Evolutionary conservation across 2,797 vertebrate genomes (phyloP).

Genomic region (Tenualosa ilisha): DNA sequence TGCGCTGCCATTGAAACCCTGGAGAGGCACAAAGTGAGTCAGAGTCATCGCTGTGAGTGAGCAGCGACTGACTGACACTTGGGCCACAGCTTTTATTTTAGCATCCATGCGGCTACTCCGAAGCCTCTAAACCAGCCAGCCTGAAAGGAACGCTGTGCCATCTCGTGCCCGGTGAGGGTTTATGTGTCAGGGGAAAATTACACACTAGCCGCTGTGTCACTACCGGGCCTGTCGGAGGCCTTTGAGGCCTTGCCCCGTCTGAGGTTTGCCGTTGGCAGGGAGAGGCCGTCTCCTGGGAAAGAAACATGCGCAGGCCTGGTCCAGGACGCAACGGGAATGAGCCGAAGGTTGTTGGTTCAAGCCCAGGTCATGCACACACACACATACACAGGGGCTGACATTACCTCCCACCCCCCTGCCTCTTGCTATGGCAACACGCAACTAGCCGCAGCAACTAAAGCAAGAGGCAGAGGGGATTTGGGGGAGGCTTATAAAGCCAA

Average conservation of each 20-base stretch:
- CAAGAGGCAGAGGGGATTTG: constrained; percentile 30
- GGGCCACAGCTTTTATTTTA: constrained; percentile 24
- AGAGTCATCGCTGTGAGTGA: not conserved
- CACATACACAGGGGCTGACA: not conserved
- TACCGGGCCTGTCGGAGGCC: constrained; percentile 21
- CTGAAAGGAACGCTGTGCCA: constrained; percentile 43
- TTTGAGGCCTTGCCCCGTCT: constrained; percentile 33
- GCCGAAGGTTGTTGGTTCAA: constrained; percentile 39
- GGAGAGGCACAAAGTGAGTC: not conserved
- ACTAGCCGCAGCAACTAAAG: not conserved
- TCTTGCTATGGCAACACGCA: not conserved
- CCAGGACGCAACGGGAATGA: constrained; percentile 29
- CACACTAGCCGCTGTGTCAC: constrained; percentile 13
- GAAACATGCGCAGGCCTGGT: constrained; percentile 10
- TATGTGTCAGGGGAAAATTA: constrained; percentile 27
- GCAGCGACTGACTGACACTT: not conserved
- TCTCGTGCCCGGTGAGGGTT: constrained; percentile 17
- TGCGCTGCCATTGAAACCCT: not conserved
- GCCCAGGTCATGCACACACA: constrained; percentile 40
- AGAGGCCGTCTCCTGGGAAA: constrained; percentile 18
- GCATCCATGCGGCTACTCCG: constrained; percentile 33
- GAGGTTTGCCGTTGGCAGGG: constrained; percentile 45
- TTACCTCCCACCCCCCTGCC: not conserved
- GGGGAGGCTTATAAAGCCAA: constrained; percentile 33
- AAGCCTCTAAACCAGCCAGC: constrained; percentile 30